Conservation (phyloP, 1,140 invertebrate genomes). For the Bradynema listronoti region DNA sequence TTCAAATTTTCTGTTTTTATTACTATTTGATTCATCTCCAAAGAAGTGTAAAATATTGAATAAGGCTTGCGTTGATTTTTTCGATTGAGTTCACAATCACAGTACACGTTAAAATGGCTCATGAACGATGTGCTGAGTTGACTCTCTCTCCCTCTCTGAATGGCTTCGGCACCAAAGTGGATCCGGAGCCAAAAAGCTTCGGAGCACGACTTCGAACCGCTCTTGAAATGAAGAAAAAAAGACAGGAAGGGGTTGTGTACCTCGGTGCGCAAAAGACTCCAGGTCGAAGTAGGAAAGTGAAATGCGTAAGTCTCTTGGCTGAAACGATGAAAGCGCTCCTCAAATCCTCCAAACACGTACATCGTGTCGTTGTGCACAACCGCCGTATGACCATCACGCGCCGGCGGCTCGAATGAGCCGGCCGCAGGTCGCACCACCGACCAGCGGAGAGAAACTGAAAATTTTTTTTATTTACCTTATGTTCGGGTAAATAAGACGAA, state of each 20-base stretch:
- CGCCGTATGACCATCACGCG: conserved; percentile 80
- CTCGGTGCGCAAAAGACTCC: conserved; percentile 57
- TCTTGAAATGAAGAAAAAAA: not conserved
- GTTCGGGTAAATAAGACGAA: no score
- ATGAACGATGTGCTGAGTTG: no score
- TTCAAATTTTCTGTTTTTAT: no score
- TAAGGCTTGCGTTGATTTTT: no score
- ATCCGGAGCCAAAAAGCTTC: no score
- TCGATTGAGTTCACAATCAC: no score
- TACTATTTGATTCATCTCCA: no score
- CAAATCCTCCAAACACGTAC: conserved; percentile 78
- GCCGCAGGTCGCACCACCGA: conserved; percentile 64
- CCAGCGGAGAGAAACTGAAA: conserved; percentile 66
- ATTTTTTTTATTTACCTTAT: not conserved
- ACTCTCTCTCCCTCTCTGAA: no score
- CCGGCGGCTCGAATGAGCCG: conserved; percentile 68
- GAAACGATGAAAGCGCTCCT: conserved; percentile 72
- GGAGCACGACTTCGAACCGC: not conserved
- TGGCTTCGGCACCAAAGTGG: no score
- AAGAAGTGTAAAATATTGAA: no score
- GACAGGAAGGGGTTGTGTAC: not conserved
- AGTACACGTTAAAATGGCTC: no score
- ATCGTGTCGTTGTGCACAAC: conserved; percentile 74
- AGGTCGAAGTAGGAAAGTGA: conserved; percentile 65
- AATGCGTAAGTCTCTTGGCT: conserved; percentile 72